Evolutionary conservation across 2,888 invertebrate species (phyloP).

Genomic region (Perithous albicinctus): DNA sequence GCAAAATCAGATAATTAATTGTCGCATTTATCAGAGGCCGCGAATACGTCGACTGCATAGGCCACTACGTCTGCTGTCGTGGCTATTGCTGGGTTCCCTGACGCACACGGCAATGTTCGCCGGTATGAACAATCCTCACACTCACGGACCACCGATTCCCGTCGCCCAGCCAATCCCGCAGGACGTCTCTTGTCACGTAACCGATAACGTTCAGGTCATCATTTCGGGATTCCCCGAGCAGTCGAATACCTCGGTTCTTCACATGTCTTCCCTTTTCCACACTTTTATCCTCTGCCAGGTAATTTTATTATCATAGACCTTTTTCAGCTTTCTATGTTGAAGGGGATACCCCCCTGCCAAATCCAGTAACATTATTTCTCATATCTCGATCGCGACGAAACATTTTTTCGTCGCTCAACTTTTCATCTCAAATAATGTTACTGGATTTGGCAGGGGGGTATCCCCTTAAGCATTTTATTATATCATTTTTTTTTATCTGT

Average conservation of each 20-base stretch:
- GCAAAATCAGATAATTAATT: no score
- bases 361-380: no score
- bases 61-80: conserved; percentile 97
- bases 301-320: conserved; percentile 67
- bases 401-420: no score
- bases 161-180: conserved; percentile 95
- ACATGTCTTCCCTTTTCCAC: conserved; percentile 98
- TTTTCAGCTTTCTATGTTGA: no score
- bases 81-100: conserved; percentile 98
- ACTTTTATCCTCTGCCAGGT: conserved; percentile 98
- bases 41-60: conserved; percentile 97
- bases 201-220: conserved; percentile 98
- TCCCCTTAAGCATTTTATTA: no score
- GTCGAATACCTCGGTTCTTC: conserved; percentile 95
- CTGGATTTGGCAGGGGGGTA: no score
- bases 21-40: conserved; percentile 88
- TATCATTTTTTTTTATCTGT: conserved; percentile 87
- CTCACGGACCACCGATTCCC: conserved; percentile 82
- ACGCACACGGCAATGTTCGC: conserved; percentile 91
- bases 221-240: conserved; percentile 99
- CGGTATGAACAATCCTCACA: conserved; percentile 77
- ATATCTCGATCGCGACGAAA: no score
- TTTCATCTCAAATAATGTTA: no score
- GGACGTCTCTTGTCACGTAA: conserved; percentile 98
- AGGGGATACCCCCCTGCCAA: neutral